These are phyloP conservation scores for Oncorhynchus keta DNA, from an alignment of 2,113 vertebrate genomes.

Conservation along the genomic window DNA sequence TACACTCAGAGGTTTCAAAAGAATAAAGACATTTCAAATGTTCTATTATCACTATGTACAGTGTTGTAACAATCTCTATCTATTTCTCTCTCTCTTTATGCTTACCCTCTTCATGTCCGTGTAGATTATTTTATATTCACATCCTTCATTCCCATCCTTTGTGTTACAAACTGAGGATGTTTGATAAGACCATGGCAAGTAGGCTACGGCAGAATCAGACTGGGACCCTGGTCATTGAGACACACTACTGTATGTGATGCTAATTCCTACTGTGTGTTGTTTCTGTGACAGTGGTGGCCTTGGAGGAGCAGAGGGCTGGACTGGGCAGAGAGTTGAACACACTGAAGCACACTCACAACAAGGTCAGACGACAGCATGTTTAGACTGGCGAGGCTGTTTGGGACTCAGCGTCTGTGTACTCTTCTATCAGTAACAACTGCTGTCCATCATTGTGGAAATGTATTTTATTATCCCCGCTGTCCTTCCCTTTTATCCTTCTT, in stretches of 20 bases:
- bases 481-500: not conserved
- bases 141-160: too few relatives aligned
- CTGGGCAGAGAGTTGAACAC: constrained; percentile 68
- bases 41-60: too few relatives aligned
- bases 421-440: too few relatives aligned
- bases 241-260: not conserved
- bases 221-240: too few relatives aligned
- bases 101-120: too few relatives aligned
- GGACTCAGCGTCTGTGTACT: not conserved
- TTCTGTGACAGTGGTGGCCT: constrained; percentile 63
- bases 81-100: too few relatives aligned
- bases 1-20: too few relatives aligned
- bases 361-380: constrained; percentile 56
- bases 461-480: not conserved
- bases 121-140: too few relatives aligned
- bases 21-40: too few relatives aligned
- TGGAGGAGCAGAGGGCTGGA: constrained; percentile 73
- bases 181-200: not conserved
- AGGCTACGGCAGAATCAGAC: too few relatives aligned
- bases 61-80: too few relatives aligned
- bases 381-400: not conserved
- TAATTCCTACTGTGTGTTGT: not conserved
- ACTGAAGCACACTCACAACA: constrained; percentile 69
- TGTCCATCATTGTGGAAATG: not conserved
- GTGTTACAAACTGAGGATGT: not conserved